Conservation (phyloP, 2,797 vertebrate species). For the Sus cebifrons region DNA sequence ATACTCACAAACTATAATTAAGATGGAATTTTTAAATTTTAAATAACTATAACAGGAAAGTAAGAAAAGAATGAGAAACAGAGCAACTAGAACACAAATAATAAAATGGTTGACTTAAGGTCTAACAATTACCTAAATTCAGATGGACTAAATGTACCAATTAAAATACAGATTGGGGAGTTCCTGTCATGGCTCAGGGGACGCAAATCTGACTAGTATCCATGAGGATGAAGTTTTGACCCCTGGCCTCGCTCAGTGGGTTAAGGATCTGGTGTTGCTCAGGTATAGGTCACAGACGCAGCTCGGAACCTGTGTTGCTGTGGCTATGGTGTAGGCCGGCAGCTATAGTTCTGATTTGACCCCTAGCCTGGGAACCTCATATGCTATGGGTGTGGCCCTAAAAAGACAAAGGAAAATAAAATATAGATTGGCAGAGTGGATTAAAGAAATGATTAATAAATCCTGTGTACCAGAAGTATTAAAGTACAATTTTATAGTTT, state of each 20-base stretch:
- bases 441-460: too few relatives aligned
- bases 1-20: background rate
- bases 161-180: background rate
- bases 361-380: too few relatives aligned
- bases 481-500: background rate
- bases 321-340: too few relatives aligned
- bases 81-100: background rate
- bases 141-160: background rate
- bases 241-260: too few relatives aligned
- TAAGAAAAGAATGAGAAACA: background rate
- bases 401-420: too few relatives aligned
- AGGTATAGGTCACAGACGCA: too few relatives aligned
- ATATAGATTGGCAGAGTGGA: too few relatives aligned
- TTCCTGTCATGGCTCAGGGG: background rate
- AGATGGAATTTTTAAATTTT: background rate
- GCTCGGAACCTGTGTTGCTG: too few relatives aligned
- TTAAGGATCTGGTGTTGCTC: too few relatives aligned
- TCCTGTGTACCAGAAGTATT: background rate
- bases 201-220: background rate
- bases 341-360: too few relatives aligned
- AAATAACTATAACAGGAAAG: background rate
- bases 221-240: too few relatives aligned
- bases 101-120: background rate
- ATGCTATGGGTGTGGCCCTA: too few relatives aligned
- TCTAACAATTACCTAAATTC: background rate